Percentiles rank a stretch among this genome's conserved stretches.
These are phyloP conservation scores for Orthonyx spaldingii DNA, from an alignment of 2,113 vertebrate genomes.

Conservation along the genomic window DNA sequence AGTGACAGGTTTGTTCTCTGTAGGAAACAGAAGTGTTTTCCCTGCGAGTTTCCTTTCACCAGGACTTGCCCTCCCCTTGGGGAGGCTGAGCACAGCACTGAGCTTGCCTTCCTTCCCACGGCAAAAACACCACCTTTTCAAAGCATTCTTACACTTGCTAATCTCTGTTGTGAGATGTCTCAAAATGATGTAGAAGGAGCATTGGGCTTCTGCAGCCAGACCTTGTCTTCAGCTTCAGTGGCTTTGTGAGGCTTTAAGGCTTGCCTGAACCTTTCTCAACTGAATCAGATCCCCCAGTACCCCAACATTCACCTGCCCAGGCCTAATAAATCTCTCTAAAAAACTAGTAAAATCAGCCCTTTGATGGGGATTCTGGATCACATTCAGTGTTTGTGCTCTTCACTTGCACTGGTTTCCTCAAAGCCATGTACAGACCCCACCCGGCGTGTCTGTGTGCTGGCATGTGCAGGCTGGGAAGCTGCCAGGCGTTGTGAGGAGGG, in stretches of 20 bases:
- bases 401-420: not conserved
- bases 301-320: not conserved
- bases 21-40: not conserved
- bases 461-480: not conserved
- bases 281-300: not conserved
- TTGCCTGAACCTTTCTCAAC: not conserved
- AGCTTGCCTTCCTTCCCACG: not conserved
- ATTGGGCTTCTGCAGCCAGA: not conserved
- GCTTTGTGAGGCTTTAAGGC: not conserved
- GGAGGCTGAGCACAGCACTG: not conserved
- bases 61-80: not conserved
- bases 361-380: not conserved
- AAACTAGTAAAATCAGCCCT: no score
- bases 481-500: not conserved
- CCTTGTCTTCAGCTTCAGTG: not conserved
- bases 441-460: rapidly evolving
- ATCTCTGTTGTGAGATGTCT: not conserved
- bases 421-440: not conserved
- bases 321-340: not conserved
- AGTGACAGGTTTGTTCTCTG: not conserved
- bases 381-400: not conserved
- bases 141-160: not conserved
- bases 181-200: not conserved
- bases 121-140: not conserved
- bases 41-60: not conserved